Conservation (phyloP, 2,888 invertebrate species). For the Hirtodrosophila duncani region DNA sequence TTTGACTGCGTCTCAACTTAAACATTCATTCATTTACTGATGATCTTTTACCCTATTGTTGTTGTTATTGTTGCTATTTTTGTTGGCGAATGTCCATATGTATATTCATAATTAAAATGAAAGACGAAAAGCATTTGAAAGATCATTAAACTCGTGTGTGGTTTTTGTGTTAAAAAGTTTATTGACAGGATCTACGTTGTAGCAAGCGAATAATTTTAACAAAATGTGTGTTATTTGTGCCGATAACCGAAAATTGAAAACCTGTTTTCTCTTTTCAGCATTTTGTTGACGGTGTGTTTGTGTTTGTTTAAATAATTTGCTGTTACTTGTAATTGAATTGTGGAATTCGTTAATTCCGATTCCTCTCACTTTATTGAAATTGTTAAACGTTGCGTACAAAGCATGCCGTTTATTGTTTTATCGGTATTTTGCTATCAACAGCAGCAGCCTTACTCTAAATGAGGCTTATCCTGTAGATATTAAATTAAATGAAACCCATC, state of each 20-base stretch:
- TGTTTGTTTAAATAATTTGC: conserved; percentile 27
- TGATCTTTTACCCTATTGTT: conserved; percentile 1
- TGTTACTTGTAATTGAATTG: conserved; percentile 31
- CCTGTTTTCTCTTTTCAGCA: not conserved
- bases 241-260: conserved; percentile 3
- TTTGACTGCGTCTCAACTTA: no score
- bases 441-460: conserved; percentile 23
- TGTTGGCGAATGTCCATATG: conserved; percentile 12
- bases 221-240: conserved; percentile 16
- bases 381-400: conserved; percentile 7
- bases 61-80: conserved; percentile 2
- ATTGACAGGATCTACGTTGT: conserved; percentile 44
- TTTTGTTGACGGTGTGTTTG: conserved; percentile 3
- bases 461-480: conserved; percentile 20
- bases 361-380: conserved; percentile 14
- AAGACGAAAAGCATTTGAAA: conserved; percentile 18
- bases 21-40: not conserved
- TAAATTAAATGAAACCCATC: conserved; percentile 17
- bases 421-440: conserved; percentile 19
- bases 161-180: conserved; percentile 35
- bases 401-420: conserved; percentile 21
- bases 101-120: conserved; percentile 8
- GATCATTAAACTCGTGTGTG: conserved; percentile 54
- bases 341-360: conserved; percentile 16
- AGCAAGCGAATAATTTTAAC: conserved; percentile 29